These are phyloP conservation scores for Karalla daura DNA, from an alignment of 2,797 vertebrate species.

Conservation along the genomic window DNA sequence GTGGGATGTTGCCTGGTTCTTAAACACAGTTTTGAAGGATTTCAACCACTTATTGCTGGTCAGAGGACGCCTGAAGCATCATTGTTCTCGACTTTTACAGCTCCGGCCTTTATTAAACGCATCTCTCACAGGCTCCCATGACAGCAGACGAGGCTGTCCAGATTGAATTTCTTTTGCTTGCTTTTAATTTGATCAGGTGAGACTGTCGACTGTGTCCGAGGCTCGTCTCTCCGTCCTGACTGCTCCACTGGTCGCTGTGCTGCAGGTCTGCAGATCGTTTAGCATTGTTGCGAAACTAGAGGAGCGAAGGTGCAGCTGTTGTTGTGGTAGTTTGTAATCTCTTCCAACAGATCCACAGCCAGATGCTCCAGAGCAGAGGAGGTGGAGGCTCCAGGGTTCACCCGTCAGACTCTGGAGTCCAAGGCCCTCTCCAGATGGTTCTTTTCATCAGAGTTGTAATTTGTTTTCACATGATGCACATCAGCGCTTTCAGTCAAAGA, in stretches of 20 bases:
- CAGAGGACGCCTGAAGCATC: no score
- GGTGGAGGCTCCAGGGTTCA: conserved; percentile 20
- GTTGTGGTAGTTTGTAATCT: conserved; percentile 16
- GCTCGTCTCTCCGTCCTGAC: no score
- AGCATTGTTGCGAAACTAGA: not conserved
- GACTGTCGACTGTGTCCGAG: no score
- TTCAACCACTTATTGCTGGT: no score
- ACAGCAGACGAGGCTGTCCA: no score
- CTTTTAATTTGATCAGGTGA: no score
- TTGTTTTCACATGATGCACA: conserved; percentile 37
- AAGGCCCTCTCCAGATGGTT: conserved; percentile 31
- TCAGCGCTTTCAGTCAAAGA: conserved; percentile 23
- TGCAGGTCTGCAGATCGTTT: not conserved
- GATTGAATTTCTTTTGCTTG: no score
- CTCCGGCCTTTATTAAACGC: no score
- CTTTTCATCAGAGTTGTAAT: conserved; percentile 28
- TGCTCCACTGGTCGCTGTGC: rapidly evolving
- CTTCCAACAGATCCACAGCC: conserved; percentile 4
- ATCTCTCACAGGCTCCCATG: no score
- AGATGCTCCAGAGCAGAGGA: conserved; percentile 20
- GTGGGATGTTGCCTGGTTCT: no score
- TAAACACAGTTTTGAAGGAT: no score
- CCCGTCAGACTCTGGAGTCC: not conserved
- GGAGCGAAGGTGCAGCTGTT: conserved; percentile 20
- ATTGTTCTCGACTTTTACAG: no score